These are phyloP conservation scores for Cherax quadricarinatus DNA, from an alignment of 1,140 invertebrate genomes.

Conservation along the genomic window DNA sequence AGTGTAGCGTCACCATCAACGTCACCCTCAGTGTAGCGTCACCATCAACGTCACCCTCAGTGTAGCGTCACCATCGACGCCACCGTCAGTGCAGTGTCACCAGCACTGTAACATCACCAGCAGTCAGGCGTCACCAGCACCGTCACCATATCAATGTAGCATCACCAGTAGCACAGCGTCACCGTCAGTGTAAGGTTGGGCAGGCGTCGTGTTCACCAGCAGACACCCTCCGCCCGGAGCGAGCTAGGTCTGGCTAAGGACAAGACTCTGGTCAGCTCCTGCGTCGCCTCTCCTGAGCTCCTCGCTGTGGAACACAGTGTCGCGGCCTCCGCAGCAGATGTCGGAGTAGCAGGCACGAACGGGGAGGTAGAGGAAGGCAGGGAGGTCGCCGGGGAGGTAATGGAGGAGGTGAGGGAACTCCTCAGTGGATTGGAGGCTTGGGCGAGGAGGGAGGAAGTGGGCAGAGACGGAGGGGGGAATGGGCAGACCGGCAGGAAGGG, in stretches of 20 bases:
- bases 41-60: too few relatives aligned
- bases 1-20: too few relatives aligned
- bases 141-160: too few relatives aligned
- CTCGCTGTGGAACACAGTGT: slow-evolving; percentile 6
- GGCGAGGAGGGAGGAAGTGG: slow-evolving; percentile 44
- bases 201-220: slow-evolving; percentile 50
- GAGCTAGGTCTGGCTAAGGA: slow-evolving; percentile 39
- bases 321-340: neutral
- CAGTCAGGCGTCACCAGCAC: too few relatives aligned
- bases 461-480: slow-evolving; percentile 53
- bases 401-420: slow-evolving; percentile 22
- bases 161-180: too few relatives aligned
- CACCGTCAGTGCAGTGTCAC: too few relatives aligned
- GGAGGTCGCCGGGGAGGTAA: neutral
- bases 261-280: slow-evolving; percentile 32
- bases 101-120: too few relatives aligned
- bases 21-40: too few relatives aligned
- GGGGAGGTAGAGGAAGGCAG: slow-evolving; percentile 27
- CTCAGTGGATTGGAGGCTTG: slow-evolving; percentile 46
- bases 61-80: too few relatives aligned
- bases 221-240: slow-evolving; percentile 55
- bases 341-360: slow-evolving; percentile 35
- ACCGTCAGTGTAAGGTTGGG: neutral
- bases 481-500: slow-evolving; percentile 62
- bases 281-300: neutral